These are phyloP conservation scores for Ochlodes sylvanus DNA, from an alignment of 2,888 invertebrate species.

Conservation along the genomic window DNA sequence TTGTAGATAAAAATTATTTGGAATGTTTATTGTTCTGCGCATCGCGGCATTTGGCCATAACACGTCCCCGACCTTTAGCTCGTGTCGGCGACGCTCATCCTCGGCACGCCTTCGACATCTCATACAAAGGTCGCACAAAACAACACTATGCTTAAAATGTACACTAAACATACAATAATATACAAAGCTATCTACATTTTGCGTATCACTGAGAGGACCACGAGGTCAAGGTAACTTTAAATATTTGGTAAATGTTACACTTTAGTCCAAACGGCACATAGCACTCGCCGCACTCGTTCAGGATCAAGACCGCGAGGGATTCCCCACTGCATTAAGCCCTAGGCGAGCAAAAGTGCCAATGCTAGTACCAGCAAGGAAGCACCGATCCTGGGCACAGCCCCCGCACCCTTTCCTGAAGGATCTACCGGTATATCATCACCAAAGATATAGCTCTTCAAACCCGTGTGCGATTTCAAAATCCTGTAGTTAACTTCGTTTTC, in stretches of 20 bases:
- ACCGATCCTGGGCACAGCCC: slow-evolving; percentile 58
- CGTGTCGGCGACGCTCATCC: slow-evolving; percentile 64
- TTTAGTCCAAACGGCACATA: slow-evolving; percentile 65
- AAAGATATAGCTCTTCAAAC: slow-evolving; percentile 87
- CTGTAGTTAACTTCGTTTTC: slow-evolving; percentile 87
- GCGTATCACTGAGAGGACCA: slow-evolving; percentile 76
- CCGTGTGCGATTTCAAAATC: slow-evolving; percentile 85
- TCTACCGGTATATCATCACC: slow-evolving; percentile 62
- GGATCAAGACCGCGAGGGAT: slow-evolving; percentile 53
- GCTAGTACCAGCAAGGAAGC: slow-evolving; percentile 63
- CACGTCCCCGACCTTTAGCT: slow-evolving; percentile 75
- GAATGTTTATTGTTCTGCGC: slow-evolving; percentile 74
- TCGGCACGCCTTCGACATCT: slow-evolving; percentile 60
- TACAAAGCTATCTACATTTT: slow-evolving; percentile 77
- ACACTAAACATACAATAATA: slow-evolving; percentile 54
- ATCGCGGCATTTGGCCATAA: slow-evolving; percentile 66
- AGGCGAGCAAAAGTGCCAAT: slow-evolving; percentile 71
- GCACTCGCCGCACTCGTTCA: slow-evolving; percentile 54
- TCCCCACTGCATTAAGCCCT: slow-evolving; percentile 54
- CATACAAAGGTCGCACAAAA: slow-evolving; percentile 57
- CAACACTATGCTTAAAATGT: slow-evolving; percentile 44
- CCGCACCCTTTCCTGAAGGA: slow-evolving; percentile 54
- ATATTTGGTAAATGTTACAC: slow-evolving; percentile 80
- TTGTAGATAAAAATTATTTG: slow-evolving; percentile 54
- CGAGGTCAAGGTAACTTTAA: slow-evolving; percentile 79